These are phyloP conservation scores for Saxidomus purpurata DNA, from an alignment of 1,140 invertebrate species.

Conservation along the genomic window DNA sequence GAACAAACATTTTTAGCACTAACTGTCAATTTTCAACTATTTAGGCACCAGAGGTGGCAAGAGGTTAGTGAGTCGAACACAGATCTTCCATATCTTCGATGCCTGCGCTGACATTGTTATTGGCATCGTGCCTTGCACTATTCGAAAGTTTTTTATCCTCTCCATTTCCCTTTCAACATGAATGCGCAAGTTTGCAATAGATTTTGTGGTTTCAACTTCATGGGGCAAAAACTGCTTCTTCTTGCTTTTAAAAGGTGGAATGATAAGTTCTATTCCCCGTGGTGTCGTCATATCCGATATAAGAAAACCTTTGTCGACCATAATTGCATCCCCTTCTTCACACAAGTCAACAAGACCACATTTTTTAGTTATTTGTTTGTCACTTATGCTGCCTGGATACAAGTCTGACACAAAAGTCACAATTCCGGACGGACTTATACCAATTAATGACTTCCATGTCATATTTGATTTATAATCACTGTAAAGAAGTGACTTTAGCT, in stretches of 20 bases:
- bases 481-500: constrained; percentile 47
- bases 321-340: constrained; percentile 49
- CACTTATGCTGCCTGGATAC: constrained; percentile 37
- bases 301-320: constrained; percentile 55
- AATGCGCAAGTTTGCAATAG: constrained; percentile 37
- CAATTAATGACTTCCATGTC: constrained; percentile 64
- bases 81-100: constrained; percentile 55
- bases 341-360: too few relatives aligned
- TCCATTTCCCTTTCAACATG: too few relatives aligned
- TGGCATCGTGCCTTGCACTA: too few relatives aligned
- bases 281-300: too few relatives aligned
- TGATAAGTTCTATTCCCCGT: constrained; percentile 30
- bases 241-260: constrained; percentile 51
- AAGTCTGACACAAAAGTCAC: constrained; percentile 46
- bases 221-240: neutral
- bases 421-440: constrained; percentile 40
- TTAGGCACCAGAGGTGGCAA: too few relatives aligned
- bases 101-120: constrained; percentile 12
- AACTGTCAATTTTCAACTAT: too few relatives aligned
- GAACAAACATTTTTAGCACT: too few relatives aligned
- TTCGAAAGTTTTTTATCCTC: too few relatives aligned
- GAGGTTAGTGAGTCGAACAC: too few relatives aligned
- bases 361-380: constrained; percentile 63
- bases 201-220: constrained; percentile 7
- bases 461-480: constrained; percentile 65